Evolutionary conservation across 1,140 invertebrate species (phyloP), one percentile per base, ranked within the genome.

Genomic region (Ceratosolen fusciceps): DNA sequence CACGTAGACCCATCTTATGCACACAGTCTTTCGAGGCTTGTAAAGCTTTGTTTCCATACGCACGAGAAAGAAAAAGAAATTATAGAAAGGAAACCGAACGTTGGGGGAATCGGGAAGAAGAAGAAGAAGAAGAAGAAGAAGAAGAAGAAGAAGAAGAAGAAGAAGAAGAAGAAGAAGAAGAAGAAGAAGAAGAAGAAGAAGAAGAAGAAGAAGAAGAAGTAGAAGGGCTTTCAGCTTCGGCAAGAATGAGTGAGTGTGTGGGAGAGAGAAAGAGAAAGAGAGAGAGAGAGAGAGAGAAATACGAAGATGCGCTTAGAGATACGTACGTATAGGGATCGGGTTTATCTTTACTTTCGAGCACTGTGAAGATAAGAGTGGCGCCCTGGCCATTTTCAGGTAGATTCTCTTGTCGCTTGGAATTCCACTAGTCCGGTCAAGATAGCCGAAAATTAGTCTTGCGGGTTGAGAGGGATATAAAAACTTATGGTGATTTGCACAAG

Each of bases 301-400:
- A 21, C 26, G 8, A 24, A 79, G 47, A 74, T 67, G 56, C 31
- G 29, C 34, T 56, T 65, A 71, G n/a, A 72, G 52, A 80, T 75
- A 75, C 71, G 56, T 71, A 67, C 49, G 26, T 73, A 31, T 29
- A 62, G 81, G 85, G 85, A 86, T 87, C 84, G 83, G 81, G 80
- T 85, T 86, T 87, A 88, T 87, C 86, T 82, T 80, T 65, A 76
- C 81, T 81, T 79, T 82, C 83, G 81, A 73, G 85, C 86, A 87
- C 83, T 75, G 83, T 77, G 68, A 58, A 84, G 87, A 88, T 88
- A 88, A 87, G 83, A 80, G 39, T 85, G 87, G 86, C 86, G 86
- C 86, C 87, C 84, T 73, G 83, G 82, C 85, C 86, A 87, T 87
- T 86, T 84, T 82, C 65, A 73, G 73, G 9, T 73, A 80, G 79